Percentiles rank a stretch among this genome's conserved stretches.
These are phyloP conservation scores for Pao palembangensis DNA, from an alignment of 2,113 vertebrate genomes.

Conservation along the genomic window DNA sequence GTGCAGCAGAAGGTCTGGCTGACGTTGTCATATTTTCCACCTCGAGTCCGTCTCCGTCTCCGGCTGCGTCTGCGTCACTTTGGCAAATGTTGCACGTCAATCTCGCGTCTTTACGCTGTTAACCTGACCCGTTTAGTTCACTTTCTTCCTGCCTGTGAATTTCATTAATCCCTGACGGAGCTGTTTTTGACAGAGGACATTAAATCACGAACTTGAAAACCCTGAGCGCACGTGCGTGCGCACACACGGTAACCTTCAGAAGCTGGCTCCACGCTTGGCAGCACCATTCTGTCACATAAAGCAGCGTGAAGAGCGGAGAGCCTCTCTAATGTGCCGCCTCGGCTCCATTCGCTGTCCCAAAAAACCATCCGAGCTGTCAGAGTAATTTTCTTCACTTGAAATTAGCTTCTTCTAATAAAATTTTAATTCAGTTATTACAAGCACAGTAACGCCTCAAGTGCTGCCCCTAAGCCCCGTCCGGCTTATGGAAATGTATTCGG, in stretches of 20 bases:
- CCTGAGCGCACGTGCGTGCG: not conserved
- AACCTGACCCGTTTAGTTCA: constrained; percentile 38
- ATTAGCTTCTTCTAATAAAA: constrained; percentile 65
- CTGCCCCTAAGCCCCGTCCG: constrained; percentile 39
- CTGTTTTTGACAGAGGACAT: not conserved
- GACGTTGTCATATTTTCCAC: no score
- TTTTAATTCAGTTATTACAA: constrained; percentile 67
- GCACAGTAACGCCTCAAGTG: constrained; percentile 49
- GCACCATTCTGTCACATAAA: constrained; percentile 31
- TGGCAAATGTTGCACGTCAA: not conserved
- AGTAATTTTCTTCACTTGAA: constrained; percentile 60
- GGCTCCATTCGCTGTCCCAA: constrained; percentile 26
- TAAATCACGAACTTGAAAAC: constrained; percentile 15
- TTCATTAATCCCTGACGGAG: constrained; percentile 33
- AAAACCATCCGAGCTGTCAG: constrained; percentile 47
- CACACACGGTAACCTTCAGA: constrained; percentile 21
- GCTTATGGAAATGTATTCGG: constrained; percentile 55
- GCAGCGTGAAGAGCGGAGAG: constrained; percentile 36
- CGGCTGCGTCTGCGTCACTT: no score
- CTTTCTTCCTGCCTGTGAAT: constrained; percentile 20
- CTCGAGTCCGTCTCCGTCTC: no score
- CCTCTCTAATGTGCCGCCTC: constrained; percentile 21
- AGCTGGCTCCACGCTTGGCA: constrained; percentile 12
- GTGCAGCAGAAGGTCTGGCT: no score
- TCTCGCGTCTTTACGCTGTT: constrained; percentile 17